A percentile compares a stretch with the other conserved stretches of the same genome.
Conservation (phyloP, 2,113 vertebrate species). For the Natator depressus region DNA sequence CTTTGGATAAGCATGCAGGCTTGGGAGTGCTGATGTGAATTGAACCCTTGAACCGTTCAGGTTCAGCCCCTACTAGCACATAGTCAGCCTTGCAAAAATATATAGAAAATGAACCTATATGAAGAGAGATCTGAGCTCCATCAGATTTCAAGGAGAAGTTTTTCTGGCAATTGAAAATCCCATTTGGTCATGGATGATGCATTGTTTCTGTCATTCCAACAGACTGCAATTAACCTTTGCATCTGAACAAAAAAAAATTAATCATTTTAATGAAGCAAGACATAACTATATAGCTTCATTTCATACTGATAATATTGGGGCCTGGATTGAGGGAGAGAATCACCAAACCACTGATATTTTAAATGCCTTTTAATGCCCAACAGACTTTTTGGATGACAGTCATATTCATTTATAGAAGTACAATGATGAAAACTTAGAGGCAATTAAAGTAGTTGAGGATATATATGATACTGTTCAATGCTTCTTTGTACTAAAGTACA, state of each 20-base stretch:
- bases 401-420: constrained; percentile 34
- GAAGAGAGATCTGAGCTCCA: neutral
- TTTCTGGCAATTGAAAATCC: constrained; percentile 33
- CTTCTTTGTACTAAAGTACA: neutral
- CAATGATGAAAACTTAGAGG: constrained; percentile 39
- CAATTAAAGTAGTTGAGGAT: neutral
- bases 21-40: constrained; percentile 32
- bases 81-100: constrained; percentile 25
- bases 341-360: neutral
- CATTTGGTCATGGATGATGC: neutral
- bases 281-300: neutral
- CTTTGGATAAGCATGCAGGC: constrained; percentile 30
- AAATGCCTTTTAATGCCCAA: constrained; percentile 27
- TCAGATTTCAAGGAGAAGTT: neutral
- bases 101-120: neutral
- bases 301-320: constrained; percentile 24
- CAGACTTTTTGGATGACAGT: constrained; percentile 18
- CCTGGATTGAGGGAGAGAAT: neutral
- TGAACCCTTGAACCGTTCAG: constrained; percentile 19
- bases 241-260: constrained; percentile 23
- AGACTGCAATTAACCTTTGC: constrained; percentile 34
- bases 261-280: constrained; percentile 42
- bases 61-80: neutral
- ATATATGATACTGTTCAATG: neutral
- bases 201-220: constrained; percentile 14